Conservation (phyloP, 2,113 vertebrate genomes). For the Caretta caretta region DNA sequence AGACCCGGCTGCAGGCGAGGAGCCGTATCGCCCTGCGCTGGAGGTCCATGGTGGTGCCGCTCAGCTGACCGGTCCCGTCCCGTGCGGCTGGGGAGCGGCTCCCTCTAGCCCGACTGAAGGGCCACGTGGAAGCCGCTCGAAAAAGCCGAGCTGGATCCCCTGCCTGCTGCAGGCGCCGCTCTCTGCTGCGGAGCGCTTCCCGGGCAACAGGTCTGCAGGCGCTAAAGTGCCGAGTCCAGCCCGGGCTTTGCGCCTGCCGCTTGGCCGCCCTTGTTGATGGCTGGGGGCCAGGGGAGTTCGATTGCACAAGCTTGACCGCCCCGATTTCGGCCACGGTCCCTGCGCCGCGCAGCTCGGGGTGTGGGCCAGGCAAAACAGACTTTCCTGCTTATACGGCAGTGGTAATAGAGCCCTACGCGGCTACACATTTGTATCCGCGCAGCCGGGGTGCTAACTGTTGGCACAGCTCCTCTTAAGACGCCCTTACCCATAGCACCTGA, state of each 20-base stretch:
- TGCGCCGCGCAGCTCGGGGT: neutral
- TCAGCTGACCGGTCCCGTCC: accelerated
- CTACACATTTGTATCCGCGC: neutral
- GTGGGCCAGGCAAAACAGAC: neutral
- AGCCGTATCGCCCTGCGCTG: accelerated
- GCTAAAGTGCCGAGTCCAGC: neutral
- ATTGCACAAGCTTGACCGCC: neutral
- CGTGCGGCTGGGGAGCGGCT: neutral
- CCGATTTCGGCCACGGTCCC: too few species aligned
- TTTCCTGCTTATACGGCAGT: too few species aligned
- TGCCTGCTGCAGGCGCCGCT: neutral
- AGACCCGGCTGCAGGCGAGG: neutral
- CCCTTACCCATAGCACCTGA: too few species aligned
- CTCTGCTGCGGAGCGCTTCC: neutral
- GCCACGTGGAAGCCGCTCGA: neutral
- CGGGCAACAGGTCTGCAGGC: neutral
- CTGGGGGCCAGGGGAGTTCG: neutral
- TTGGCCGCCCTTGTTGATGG: too few species aligned
- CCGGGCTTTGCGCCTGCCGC: neutral
- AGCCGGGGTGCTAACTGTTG: too few species aligned
- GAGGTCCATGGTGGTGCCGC: accelerated
- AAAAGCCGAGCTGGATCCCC: constrained; percentile 61
- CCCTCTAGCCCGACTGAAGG: neutral
- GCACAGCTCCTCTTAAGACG: too few species aligned
- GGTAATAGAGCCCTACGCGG: too few species aligned